Base-by-base conservation (phyloP, 2,113 vertebrate genomes). In the Xiphophorus maculatus region DNA sequence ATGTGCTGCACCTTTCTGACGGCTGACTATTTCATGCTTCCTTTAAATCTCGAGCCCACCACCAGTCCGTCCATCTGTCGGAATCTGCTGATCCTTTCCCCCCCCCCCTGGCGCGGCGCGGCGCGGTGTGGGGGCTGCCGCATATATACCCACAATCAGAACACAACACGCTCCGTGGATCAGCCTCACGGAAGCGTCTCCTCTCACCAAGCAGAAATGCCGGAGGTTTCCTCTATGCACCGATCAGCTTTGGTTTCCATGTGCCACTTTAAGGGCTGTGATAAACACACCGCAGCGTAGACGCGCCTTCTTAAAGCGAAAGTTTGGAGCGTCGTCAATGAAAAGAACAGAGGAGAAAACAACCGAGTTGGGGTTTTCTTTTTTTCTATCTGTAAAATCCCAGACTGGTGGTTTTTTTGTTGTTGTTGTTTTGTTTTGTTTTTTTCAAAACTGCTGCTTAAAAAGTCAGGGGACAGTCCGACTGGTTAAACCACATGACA, bases 281-380 rank as follows among this genome's bases (percentile, higher is more conserved):
- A 91, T 85, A 93, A 93, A 92, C 92, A 90, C 84, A 82, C 88
- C 78, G 90, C 84, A 84, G 80, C 79, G 66, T 42, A 75, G 85
- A 89, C 89, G 79, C 94, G 94, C 94, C 94, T 94, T 94, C 94
- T 95, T 95, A 95, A 95, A 95, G 94, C 77, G 93, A 87, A 92
- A 93, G 92, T 89, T 91, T 88, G 82, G 81, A 78, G 74, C 71
- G 33, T 42, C 40, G 70, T 76, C 51, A 68, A 88, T 69, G n/a
- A 48, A 78, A 12, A 40, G 44, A 17, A 65, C 13, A 40, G 62
- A 60, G 28, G 70, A 79, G 14, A 22, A 30, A 61, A 64, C 48
- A 40, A 60, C 9, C 10, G 3, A 69, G 66, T 71, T 48, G 27
- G 27, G 27, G 27, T 28, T 28, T 28, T 1, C 1, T 42, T 42